Evolutionary conservation across 2,797 vertebrate genomes (phyloP).

Genomic region (Cossypha dichroa): DNA sequence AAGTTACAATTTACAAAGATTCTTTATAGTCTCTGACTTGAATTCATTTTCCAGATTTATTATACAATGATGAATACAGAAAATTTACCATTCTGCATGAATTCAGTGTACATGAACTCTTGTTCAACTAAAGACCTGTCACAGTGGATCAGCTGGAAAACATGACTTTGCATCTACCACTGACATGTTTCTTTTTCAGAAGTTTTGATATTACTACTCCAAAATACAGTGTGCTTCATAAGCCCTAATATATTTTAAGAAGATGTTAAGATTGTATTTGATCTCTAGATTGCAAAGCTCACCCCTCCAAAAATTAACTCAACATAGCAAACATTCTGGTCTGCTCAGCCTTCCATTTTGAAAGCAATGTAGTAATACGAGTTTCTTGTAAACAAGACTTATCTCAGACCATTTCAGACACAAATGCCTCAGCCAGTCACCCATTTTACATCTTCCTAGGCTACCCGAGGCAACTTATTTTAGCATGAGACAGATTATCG

Average conservation of each 20-base stretch:
- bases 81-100: neutral
- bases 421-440: neutral
- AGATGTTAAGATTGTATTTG: neutral
- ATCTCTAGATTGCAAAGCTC: neutral
- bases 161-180: neutral
- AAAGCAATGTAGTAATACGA: neutral
- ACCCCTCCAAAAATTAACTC: neutral
- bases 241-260: neutral
- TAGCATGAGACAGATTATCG: neutral
- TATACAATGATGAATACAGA: neutral
- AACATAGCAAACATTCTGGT: neutral
- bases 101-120: neutral
- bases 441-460: neutral
- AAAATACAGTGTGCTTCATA: neutral
- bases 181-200: neutral
- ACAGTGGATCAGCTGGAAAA: neutral
- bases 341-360: neutral
- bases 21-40: neutral
- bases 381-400: neutral
- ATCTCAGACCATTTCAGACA: neutral
- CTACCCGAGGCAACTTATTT: neutral
- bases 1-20: neutral
- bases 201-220: neutral
- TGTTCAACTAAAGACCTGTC: neutral
- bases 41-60: neutral